Evolutionary conservation across 2,888 invertebrate species (phyloP), one percentile per base, ranked within the genome.

Genomic region (Conops quadrifasciatus): DNA sequence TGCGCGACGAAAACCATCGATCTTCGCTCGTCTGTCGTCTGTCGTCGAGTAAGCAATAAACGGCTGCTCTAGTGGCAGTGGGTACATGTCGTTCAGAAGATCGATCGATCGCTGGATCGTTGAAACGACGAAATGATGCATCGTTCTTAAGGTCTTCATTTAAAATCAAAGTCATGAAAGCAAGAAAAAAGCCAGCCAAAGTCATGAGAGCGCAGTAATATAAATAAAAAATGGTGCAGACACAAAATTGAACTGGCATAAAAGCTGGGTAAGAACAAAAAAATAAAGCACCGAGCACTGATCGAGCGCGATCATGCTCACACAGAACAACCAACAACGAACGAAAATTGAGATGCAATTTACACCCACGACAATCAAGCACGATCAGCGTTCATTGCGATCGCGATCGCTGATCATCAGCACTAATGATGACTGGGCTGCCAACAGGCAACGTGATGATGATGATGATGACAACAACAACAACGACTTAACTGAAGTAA

Each of bases 311-410:
- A 36, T 36, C 36, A 36, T 7, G 36, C 36, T 4, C 36, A 36
- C 4, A 28, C 24, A 56, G 15, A 15, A 24, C 26, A 24, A 58
- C 24, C 21, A 21, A 62, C 66, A 19, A 67, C 66, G 71, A 36
- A 65, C 64, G 69, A 66, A 76, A 77, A 75, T 76, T 77, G 73
- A 67, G 69, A 64, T 71, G 77, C 77, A 77, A 77, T 78, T 78
- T 78, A 78, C 78, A 78, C 78, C 78, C 78, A 77, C 76, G 71
- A 77, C 72, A 72, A 72, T 69, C 71, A 70, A 49, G 59, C 72
- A 68, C 70, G 71, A 71, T 71, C 59, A 30, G 36, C 49, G 26
- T 49, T 26, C 30, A 60, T 62, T 28, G 26, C 30, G 26, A 69
- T 36, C 9, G 36, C 59, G 59, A 66, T 66, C 65, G 63, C 65